These are phyloP conservation scores for Dynastes hyllus DNA, from an alignment of 2,888 invertebrate species.

Conservation along the genomic window DNA sequence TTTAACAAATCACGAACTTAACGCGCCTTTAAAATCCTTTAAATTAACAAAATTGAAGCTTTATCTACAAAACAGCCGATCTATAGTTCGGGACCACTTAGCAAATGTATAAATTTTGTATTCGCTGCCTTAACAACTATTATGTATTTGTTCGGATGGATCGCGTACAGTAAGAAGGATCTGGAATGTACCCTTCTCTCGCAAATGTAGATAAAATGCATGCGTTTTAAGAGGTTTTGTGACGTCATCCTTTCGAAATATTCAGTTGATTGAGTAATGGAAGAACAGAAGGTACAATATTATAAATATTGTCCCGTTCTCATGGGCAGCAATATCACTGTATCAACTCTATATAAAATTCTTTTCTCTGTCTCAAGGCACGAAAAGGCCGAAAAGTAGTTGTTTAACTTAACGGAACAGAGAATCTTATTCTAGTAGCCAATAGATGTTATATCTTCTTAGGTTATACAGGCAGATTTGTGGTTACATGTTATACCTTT, in stretches of 20 bases:
- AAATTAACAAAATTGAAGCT: conserved; percentile 42
- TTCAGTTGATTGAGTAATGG: no score
- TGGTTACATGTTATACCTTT: no score
- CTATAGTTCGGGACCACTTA: conserved; percentile 66
- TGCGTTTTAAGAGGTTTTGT: background rate
- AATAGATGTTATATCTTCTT: no score
- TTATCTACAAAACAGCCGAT: conserved; percentile 24
- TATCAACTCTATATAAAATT: background rate
- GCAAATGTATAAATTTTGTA: conserved; percentile 66
- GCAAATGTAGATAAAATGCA: background rate
- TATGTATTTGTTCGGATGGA: background rate
- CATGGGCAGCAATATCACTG: background rate
- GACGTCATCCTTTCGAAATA: no score
- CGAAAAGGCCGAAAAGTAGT: background rate
- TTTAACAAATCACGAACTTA: conserved; percentile 4
- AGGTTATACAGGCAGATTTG: no score
- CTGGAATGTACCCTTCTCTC: background rate
- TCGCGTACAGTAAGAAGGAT: background rate
- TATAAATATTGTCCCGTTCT: background rate
- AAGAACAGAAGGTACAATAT: no score
- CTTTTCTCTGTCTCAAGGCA: background rate
- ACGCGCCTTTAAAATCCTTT: conserved; percentile 21
- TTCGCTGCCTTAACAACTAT: background rate
- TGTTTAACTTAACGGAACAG: background rate
- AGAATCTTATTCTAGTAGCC: background rate